Base-by-base conservation (phyloP, 2,888 invertebrate genomes). In the Geophilus truncorum region DNA sequence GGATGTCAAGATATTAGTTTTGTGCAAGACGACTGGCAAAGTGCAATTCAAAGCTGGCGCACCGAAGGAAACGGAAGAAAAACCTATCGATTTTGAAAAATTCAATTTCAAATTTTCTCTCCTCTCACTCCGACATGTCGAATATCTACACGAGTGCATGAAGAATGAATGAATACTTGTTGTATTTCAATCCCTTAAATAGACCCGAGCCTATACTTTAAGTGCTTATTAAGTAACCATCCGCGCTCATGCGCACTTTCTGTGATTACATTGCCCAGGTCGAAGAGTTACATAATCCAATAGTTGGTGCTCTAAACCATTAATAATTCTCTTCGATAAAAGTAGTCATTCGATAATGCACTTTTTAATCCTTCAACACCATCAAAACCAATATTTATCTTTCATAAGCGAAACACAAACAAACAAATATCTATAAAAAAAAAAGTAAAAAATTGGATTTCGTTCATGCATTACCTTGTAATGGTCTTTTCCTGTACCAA, bases 21-120 rank as follows among this genome's bases (percentile, higher is more conserved):
- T 70, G 70, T 7, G 70, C 2, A 25, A 12, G 3, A 18, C 4
- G 21, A 70, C 25, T 51, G 51, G 51, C 51, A 51, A 51, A 51
- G 51, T 21, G 51, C 51, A 51, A 51, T 51, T 51, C 51, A 18
- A n/a, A 51, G 18, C 70, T 25, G 70, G 25, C 70, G 70, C 70
- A 23, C 25, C 25, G 12, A 25, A 10, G n/a, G 25, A 12, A 62
- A n/a, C n/a, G n/a, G 3, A 45, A 12, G 18, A 45, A 45, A 45
- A 45, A 45, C 28, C 70, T 28, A 70, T 70, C 70, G 70, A 70
- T 70, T 25, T 70, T 25, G 57, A 70, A n/a, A 70, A 70, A 70
- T 70, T 70, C 70, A 70, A 70, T 70, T 70, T 70, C 70, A 70
- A 70, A 70, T 70, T 70, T 70, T 70, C 70, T 70, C 25, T 15